These are phyloP conservation scores for Caenorhabditis latens DNA, from an alignment of 1,140 invertebrate genomes.

Conservation along the genomic window DNA sequence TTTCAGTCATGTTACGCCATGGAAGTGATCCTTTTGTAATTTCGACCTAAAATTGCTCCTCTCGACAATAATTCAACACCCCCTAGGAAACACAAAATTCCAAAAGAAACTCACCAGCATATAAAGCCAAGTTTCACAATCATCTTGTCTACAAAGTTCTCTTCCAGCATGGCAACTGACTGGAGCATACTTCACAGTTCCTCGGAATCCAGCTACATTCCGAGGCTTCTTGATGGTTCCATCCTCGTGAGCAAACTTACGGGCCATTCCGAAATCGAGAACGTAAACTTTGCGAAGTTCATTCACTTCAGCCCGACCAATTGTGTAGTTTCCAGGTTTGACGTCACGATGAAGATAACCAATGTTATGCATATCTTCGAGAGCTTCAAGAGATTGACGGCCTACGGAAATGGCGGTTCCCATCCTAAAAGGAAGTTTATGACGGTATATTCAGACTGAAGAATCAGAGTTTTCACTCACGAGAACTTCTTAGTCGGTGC, in stretches of 20 bases:
- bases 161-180: slow-evolving; percentile 66
- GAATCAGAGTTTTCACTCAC: slow-evolving; percentile 17
- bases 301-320: slow-evolving; percentile 70
- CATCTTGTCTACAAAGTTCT: slow-evolving; percentile 69
- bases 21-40: slow-evolving; percentile 68
- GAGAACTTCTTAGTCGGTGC: slow-evolving; percentile 52
- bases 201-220: slow-evolving; percentile 67
- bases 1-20: slow-evolving; percentile 69
- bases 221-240: slow-evolving; percentile 69
- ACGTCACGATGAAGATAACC: slow-evolving; percentile 68
- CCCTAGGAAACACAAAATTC: too few species aligned
- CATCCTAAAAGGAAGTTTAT: neutral
- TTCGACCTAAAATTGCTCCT: slow-evolving; percentile 58
- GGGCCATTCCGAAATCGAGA: slow-evolving; percentile 67
- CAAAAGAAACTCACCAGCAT: slow-evolving; percentile 47
- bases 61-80: neutral
- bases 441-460: neutral
- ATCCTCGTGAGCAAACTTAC: slow-evolving; percentile 64
- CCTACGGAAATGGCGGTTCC: slow-evolving; percentile 65
- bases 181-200: slow-evolving; percentile 70
- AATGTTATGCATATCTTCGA: slow-evolving; percentile 62
- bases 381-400: slow-evolving; percentile 60
- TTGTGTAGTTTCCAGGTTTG: slow-evolving; percentile 73
- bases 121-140: slow-evolving; percentile 71
- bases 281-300: slow-evolving; percentile 71